Base-by-base conservation (phyloP, 2,113 vertebrate genomes). In the Tupaia chinensis region DNA sequence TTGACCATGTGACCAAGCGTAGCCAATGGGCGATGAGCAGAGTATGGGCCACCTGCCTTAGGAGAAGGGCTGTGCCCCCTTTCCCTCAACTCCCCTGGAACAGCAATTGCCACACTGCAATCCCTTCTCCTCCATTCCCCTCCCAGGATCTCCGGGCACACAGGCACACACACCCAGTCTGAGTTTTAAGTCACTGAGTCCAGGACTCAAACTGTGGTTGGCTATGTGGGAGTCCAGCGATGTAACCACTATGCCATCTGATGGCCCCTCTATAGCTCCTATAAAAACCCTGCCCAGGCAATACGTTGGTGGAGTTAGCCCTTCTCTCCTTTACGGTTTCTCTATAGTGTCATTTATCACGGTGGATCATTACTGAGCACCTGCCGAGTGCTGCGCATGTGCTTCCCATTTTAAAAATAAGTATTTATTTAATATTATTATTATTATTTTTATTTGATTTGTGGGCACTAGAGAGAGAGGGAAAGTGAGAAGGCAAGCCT, bases 231-330 rank as follows among this genome's bases (percentile, higher is more conserved):
- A 44, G 44, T 44, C 44, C 44, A 44, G 44, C 44, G 44, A 44
- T 44, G 44, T 44, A 44, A 44, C 44, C 44, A 44, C 44, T 44
- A 44, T 44, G 44, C 44, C 44, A 44, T 44, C 44, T 44, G 44
- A 5, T 44, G 44, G 44, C 29, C 20, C 29, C 29, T 23, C 44
- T 61, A 66, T 2, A 9, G 87, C 54, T 17, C 17, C 32, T 81
- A 44, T 89, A 74, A 89, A 25, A 85, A 54, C 83, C 80, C 56
- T 82, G n/a, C n/a, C n/a, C 13, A 12, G 88, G 22, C 77, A 66
- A 34, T 25, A 34, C 27, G 22, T 63, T 80, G 72, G 8, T 32
- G 16, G 15, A 12, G 27, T 66, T 53, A 72, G 13, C 29, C 13
- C 74, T 70, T 74, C 20, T 61, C 22, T 94, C 22, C 54, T 72